Evolutionary conservation across 2,797 vertebrate genomes (phyloP).

Genomic region (Periparus ater): DNA sequence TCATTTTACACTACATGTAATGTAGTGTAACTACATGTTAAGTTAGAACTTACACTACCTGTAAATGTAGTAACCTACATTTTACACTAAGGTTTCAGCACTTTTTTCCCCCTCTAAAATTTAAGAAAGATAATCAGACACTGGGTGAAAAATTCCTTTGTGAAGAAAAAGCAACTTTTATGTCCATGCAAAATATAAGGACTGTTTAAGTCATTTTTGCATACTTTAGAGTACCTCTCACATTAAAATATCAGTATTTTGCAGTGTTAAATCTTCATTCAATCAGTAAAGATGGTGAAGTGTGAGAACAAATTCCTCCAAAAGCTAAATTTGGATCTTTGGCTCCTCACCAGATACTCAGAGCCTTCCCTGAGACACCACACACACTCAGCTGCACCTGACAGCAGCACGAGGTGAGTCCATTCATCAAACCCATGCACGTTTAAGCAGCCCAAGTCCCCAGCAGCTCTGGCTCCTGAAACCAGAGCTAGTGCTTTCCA

Average conservation of each 20-base stretch:
- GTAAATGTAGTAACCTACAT: too few species aligned
- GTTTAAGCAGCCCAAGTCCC: not conserved
- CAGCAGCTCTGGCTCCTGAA: not conserved
- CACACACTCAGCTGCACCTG: not conserved
- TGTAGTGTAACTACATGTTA: too few species aligned
- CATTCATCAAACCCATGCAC: not conserved
- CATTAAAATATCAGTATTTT: not conserved
- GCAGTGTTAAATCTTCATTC: not conserved
- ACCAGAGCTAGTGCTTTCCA: not conserved
- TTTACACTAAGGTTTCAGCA: not conserved
- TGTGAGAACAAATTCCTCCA: not conserved
- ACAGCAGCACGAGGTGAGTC: not conserved
- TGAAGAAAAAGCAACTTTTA: not conserved
- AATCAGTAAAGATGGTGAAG: not conserved
- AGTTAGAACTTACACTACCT: too few species aligned
- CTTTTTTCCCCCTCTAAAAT: not conserved
- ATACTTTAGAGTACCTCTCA: not conserved
- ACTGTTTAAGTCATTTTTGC: not conserved
- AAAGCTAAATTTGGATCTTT: not conserved
- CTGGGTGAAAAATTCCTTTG: not conserved
- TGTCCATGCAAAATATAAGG: not conserved
- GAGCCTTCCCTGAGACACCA: not conserved
- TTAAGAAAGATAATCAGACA: not conserved
- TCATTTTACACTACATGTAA: too few species aligned
- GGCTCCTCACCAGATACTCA: not conserved